Percentiles rank a stretch among this genome's conserved stretches.
phyloP scores from a whole-genome alignment of 2,797 vertebrate species.

The Ptychobarbus kaznakovi region DNA sequence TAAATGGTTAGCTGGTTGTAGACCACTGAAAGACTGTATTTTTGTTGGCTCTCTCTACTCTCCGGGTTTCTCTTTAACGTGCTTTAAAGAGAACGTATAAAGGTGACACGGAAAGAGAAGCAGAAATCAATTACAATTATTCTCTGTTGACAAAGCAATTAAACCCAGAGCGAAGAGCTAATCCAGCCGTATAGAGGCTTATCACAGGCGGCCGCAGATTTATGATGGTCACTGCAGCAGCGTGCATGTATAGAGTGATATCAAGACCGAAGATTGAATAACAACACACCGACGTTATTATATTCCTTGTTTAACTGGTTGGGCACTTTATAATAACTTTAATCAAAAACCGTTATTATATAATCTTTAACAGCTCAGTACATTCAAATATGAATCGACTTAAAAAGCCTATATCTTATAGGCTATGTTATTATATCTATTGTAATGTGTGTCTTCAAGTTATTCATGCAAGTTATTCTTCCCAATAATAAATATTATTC shows the following conservation, averaged over 20 bases:
- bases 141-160: slow-evolving; percentile 97
- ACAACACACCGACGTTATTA: neutral
- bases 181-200: slow-evolving; percentile 71
- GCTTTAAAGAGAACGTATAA: slow-evolving; percentile 22
- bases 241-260: slow-evolving; percentile 60
- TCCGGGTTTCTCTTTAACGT: slow-evolving; percentile 11
- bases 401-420: neutral
- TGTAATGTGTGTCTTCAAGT: neutral
- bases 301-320: neutral
- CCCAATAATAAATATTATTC: neutral
- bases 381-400: neutral
- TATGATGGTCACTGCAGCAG: slow-evolving; percentile 65
- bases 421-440: neutral
- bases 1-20: neutral
- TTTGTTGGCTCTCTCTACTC: neutral
- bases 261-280: slow-evolving; percentile 13
- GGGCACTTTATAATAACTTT: neutral
- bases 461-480: neutral
- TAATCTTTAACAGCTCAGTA: neutral
- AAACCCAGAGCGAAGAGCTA: slow-evolving; percentile 79
- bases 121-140: slow-evolving; percentile 95
- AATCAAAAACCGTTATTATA: neutral
- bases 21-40: neutral
- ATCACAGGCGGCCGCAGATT: slow-evolving; percentile 75
- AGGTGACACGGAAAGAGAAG: slow-evolving; percentile 64